Percentiles rank a stretch among this genome's conserved stretches.
phyloP scores from a whole-genome alignment of 2,113 vertebrate genomes.

The Taxidea taxus region DNA sequence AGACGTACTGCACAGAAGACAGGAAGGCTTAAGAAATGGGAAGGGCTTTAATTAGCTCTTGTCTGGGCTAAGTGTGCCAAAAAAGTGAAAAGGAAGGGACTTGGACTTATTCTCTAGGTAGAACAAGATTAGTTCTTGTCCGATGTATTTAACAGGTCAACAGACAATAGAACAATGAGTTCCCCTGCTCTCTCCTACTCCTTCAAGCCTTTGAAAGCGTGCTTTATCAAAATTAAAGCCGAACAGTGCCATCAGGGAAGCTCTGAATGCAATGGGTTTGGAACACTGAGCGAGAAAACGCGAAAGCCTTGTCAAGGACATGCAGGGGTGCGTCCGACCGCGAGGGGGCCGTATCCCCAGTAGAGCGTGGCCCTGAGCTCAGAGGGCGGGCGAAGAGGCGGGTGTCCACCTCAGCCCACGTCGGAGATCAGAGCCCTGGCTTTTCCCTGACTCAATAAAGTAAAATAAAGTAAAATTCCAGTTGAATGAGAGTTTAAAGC shows the following conservation, averaged over 20 bases:
- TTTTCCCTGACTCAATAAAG: background rate
- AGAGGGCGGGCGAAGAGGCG: fast-evolving
- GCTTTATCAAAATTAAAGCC: background rate
- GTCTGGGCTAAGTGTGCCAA: background rate
- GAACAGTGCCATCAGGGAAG: background rate
- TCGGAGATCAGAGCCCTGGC: background rate
- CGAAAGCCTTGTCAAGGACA: background rate
- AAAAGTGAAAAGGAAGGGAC: background rate
- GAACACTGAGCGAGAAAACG: background rate
- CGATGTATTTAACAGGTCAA: background rate
- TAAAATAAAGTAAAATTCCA: background rate
- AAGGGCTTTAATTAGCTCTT: background rate
- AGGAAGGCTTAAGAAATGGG: background rate
- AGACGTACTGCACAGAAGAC: background rate
- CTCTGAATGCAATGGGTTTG: background rate
- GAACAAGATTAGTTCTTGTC: conserved; percentile 20
- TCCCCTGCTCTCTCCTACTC: background rate
- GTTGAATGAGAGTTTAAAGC: background rate
- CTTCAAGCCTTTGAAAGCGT: background rate
- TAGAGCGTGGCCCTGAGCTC: background rate
- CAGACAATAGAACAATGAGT: background rate
- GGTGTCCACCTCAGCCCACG: no score
- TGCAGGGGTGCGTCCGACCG: background rate
- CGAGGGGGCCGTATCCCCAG: background rate
- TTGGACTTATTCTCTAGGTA: background rate